Evolutionary conservation across 2,113 vertebrate species (phyloP).

Genomic region (Lethenteron camtschaticum): DNA sequence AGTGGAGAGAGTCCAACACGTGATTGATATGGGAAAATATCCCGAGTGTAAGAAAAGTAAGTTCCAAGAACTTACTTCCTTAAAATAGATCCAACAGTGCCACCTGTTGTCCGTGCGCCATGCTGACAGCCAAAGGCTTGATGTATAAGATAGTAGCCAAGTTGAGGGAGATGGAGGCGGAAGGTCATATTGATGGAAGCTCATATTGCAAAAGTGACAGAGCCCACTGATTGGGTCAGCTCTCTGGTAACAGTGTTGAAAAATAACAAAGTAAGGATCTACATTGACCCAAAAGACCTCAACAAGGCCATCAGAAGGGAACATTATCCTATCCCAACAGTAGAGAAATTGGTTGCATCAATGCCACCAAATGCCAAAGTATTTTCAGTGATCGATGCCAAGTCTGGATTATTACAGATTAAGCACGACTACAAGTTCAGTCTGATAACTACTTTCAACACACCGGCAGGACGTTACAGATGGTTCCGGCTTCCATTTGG

Average conservation of each 20-base stretch:
- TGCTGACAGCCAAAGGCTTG: neutral
- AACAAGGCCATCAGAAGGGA: slow-evolving; percentile 5
- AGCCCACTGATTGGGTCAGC: slow-evolving; percentile 3
- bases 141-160: neutral
- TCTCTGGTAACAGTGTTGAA: neutral
- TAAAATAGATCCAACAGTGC: too few species aligned
- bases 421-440: neutral
- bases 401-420: neutral
- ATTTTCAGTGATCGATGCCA: slow-evolving; percentile 4
- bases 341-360: slow-evolving; percentile 1
- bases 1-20: too few species aligned
- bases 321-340: neutral
- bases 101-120: neutral
- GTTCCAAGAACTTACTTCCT: too few species aligned
- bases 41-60: too few species aligned
- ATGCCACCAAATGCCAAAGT: neutral
- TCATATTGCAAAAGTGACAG: slow-evolving; percentile 1
- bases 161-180: neutral
- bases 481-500: slow-evolving; percentile 2
- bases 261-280: neutral
- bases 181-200: slow-evolving; percentile 2
- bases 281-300: slow-evolving; percentile 1
- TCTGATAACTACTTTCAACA: slow-evolving; percentile 1
- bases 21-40: too few species aligned
- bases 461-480: neutral